Evolutionary conservation across 1,140 invertebrate species (phyloP).

Genomic region (Drosophila micromelanica): DNA sequence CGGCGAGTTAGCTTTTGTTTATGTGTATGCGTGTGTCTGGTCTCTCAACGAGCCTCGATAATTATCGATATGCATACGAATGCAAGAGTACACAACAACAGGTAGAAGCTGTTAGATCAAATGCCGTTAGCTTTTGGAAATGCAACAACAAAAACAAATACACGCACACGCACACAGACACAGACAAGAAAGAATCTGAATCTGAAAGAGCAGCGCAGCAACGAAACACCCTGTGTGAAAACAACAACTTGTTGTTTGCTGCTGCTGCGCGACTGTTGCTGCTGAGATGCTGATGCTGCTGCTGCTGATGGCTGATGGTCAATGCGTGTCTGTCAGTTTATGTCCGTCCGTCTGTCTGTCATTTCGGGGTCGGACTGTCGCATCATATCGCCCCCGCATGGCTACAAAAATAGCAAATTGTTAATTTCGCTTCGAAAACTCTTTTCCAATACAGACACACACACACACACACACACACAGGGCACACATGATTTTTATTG

Average conservation of each 20-base stretch:
- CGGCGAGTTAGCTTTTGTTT: slow-evolving; percentile 3
- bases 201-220: slow-evolving; percentile 15
- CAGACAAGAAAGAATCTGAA: not conserved
- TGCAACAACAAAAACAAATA: slow-evolving; percentile 23
- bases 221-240: slow-evolving; percentile 29
- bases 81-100: slow-evolving; percentile 33
- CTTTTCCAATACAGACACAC: slow-evolving; percentile 77
- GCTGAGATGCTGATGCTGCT: slow-evolving; percentile 11
- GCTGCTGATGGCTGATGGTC: slow-evolving; percentile 31
- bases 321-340: slow-evolving; percentile 36
- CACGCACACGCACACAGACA: not conserved
- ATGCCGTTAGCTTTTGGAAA: slow-evolving; percentile 48
- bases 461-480: slow-evolving; percentile 2
- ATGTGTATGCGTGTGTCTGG: slow-evolving; percentile 6
- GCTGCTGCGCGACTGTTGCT: slow-evolving; percentile 11
- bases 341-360: slow-evolving; percentile 51
- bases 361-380: slow-evolving; percentile 50
- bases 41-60: slow-evolving; percentile 28
- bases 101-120: slow-evolving; percentile 41
- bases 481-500: slow-evolving; percentile 76
- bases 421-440: slow-evolving; percentile 79
- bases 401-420: slow-evolving; percentile 79
- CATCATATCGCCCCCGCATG: slow-evolving; percentile 65
- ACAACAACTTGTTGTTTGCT: slow-evolving; percentile 48
- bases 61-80: slow-evolving; percentile 44